A percentile compares a stretch with the other conserved stretches of the same genome.
These are phyloP conservation scores for Epinephelus awoara DNA, from an alignment of 2,797 vertebrate species.

Conservation along the genomic window DNA sequence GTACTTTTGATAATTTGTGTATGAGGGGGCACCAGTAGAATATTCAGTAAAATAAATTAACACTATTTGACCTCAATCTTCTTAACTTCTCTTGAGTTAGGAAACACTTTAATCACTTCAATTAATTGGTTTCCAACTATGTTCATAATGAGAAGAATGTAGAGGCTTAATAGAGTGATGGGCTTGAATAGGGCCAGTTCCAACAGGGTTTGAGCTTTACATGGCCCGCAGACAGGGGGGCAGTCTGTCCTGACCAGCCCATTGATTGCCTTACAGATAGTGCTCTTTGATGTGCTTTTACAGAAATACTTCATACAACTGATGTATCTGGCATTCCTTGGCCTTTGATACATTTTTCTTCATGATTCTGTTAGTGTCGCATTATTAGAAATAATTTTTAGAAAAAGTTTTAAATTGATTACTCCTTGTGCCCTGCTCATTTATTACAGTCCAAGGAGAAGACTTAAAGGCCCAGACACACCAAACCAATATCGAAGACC, in stretches of 20 bases:
- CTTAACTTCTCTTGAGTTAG: constrained; percentile 79
- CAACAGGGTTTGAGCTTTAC: constrained; percentile 30
- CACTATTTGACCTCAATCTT: constrained; percentile 83
- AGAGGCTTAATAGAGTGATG: constrained; percentile 47
- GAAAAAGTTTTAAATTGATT: neutral
- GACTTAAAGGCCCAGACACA: neutral
- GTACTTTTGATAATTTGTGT: constrained; percentile 75
- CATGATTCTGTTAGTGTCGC: neutral
- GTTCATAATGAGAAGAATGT: constrained; percentile 75
- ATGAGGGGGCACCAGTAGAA: constrained; percentile 66
- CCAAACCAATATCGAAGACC: too few species aligned
- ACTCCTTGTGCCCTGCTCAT: neutral
- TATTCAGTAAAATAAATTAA: constrained; percentile 80
- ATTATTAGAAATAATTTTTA: neutral
- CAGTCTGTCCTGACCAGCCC: neutral
- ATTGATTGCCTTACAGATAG: constrained; percentile 7
- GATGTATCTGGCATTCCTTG: neutral
- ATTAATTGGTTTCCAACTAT: constrained; percentile 83
- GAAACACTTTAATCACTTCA: constrained; percentile 80
- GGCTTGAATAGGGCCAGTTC: constrained; percentile 36
- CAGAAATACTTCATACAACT: neutral
- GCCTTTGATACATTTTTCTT: neutral
- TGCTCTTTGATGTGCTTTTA: neutral
- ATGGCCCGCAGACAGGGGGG: constrained; percentile 16
- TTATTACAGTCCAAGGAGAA: neutral